Conservation (phyloP, 1,140 invertebrate genomes). For the Cotesia typhae region DNA sequence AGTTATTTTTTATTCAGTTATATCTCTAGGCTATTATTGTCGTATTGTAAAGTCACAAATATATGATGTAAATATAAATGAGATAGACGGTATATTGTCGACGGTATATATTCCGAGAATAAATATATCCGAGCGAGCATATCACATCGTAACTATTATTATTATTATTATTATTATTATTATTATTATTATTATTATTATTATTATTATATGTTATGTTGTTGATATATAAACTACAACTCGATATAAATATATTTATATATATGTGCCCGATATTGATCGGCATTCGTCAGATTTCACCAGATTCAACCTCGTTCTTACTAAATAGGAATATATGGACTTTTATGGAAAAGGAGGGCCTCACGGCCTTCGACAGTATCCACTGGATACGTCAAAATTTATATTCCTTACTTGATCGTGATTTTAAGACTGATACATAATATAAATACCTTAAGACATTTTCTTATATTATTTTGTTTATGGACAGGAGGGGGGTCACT, state of each 20-base stretch:
- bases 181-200: too few species aligned
- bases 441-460: slow-evolving; percentile 55
- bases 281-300: slow-evolving; percentile 57
- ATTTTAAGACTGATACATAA: slow-evolving; percentile 44
- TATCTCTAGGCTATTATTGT: too few species aligned
- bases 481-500: not conserved
- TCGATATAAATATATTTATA: slow-evolving; percentile 14
- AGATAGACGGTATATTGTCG: not conserved
- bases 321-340: slow-evolving; percentile 60
- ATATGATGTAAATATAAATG: slow-evolving; percentile 16
- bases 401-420: slow-evolving; percentile 57
- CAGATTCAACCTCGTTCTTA: slow-evolving; percentile 56
- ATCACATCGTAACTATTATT: too few species aligned
- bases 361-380: slow-evolving; percentile 34
- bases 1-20: too few species aligned
- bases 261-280: slow-evolving; percentile 51
- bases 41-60: not conserved
- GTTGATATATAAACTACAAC: not conserved
- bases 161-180: not conserved
- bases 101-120: too few species aligned
- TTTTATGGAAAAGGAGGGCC: slow-evolving; percentile 49
- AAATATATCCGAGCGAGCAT: too few species aligned
- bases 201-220: not conserved
- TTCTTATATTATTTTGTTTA: not conserved
- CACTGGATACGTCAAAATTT: slow-evolving; percentile 59